These are phyloP conservation scores for Drosophila buzzatii DNA, from an alignment of 2,888 invertebrate genomes.

Conservation along the genomic window DNA sequence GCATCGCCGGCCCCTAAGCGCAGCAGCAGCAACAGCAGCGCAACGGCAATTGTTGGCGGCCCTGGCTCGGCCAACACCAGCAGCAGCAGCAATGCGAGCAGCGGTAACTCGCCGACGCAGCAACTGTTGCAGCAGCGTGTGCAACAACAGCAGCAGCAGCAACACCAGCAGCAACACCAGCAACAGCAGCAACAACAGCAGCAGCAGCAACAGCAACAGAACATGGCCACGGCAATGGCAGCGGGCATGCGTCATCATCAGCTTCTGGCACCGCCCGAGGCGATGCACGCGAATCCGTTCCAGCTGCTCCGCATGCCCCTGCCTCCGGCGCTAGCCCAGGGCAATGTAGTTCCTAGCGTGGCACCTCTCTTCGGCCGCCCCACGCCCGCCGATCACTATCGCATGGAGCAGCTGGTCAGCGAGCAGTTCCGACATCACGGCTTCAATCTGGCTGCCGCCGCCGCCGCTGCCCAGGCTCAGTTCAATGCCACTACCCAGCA, in stretches of 20 bases:
- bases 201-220: conserved; percentile 65
- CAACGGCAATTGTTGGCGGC: conserved; percentile 40
- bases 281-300: conserved; percentile 90
- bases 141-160: conserved; percentile 69
- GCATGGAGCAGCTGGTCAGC: conserved; percentile 93
- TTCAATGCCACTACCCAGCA: conserved; percentile 85
- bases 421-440: conserved; percentile 94
- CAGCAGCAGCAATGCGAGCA: conserved; percentile 40
- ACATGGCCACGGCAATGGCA: conserved; percentile 85
- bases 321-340: conserved; percentile 89
- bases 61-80: conserved; percentile 50
- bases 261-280: conserved; percentile 89
- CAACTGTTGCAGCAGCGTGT: conserved; percentile 85
- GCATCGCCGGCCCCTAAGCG: conserved; percentile 47
- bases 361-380: conserved; percentile 92
- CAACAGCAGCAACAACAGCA: conserved; percentile 60
- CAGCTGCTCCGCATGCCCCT: conserved; percentile 91
- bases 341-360: conserved; percentile 89
- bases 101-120: conserved; percentile 67
- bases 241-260: conserved; percentile 88
- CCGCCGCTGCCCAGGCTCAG: conserved; percentile 87
- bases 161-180: conserved; percentile 58
- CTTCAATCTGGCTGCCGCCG: conserved; percentile 91
- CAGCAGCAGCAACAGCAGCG: conserved; percentile 45
- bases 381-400: conserved; percentile 92